Percentiles rank a stretch among this genome's conserved stretches.
Evolutionary conservation across 2,113 vertebrate genomes (phyloP).

Genomic region (Proteles cristata): DNA sequence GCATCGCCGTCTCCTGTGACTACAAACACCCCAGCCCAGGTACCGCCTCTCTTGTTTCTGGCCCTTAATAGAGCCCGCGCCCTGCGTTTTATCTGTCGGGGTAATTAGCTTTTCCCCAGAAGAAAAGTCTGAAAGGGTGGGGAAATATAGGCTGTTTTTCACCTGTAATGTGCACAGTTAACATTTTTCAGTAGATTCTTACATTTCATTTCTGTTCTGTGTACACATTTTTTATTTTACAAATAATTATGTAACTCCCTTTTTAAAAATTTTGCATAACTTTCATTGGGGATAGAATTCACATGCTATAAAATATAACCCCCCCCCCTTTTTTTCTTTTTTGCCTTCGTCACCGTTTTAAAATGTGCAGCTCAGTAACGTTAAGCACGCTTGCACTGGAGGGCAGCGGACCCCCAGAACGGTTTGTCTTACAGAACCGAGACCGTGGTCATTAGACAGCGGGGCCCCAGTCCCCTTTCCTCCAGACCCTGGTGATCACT

Average conservation of each 20-base stretch:
- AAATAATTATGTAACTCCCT: neutral
- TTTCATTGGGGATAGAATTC: neutral
- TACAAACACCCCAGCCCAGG: slow-evolving; percentile 85
- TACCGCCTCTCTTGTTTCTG: slow-evolving; percentile 71
- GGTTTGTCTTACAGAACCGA: neutral
- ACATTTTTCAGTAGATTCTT: slow-evolving; percentile 7
- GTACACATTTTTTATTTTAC: neutral
- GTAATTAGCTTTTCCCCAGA: neutral
- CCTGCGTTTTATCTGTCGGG: neutral
- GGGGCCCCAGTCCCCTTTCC: neutral
- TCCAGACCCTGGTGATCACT: neutral
- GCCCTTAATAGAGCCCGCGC: neutral
- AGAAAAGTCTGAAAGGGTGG: neutral
- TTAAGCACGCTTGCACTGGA: neutral
- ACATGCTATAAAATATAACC: neutral
- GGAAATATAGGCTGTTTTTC: slow-evolving; percentile 17
- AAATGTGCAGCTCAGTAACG: neutral
- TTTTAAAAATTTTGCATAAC: neutral
- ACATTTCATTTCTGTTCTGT: neutral
- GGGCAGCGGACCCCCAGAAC: neutral
- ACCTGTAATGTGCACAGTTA: neutral
- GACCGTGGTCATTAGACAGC: neutral
- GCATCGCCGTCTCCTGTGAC: slow-evolving; percentile 89
- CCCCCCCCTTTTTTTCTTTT: neutral
- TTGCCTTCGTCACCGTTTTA: neutral